Evolutionary conservation across 2,888 invertebrate species (phyloP).

Genomic region (Melolontha melolontha): DNA sequence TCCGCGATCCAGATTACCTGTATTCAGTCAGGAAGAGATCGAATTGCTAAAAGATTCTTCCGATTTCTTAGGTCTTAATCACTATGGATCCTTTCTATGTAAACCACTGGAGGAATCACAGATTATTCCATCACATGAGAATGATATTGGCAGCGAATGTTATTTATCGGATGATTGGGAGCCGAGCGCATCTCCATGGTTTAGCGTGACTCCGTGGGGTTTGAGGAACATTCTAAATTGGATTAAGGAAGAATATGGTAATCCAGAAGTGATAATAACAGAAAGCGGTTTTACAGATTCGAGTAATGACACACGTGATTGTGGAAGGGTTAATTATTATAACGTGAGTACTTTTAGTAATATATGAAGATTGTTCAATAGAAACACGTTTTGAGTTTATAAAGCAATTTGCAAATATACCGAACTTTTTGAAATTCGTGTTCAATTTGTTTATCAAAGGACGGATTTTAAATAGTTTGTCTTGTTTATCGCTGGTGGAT

Average conservation of each 20-base stretch:
- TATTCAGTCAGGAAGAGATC: conserved; percentile 72
- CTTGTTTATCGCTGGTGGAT: too few species aligned
- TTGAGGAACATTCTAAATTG: conserved; percentile 74
- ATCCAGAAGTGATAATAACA: conserved; percentile 70
- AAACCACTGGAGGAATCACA: too few species aligned
- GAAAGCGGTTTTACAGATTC: conserved; percentile 68
- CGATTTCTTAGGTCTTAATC: conserved; percentile 82
- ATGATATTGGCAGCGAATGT: conserved; percentile 2
- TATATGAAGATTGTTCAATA: too few species aligned
- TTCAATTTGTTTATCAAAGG: too few species aligned
- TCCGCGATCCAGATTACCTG: conserved; percentile 71
- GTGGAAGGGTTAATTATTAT: conserved; percentile 61
- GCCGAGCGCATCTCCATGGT: conserved; percentile 13
- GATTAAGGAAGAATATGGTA: conserved; percentile 71
- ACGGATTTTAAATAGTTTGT: too few species aligned
- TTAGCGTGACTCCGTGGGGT: conserved; percentile 72
- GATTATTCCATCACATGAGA: conserved; percentile 65
- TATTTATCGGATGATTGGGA: conserved; percentile 20
- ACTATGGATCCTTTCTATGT: conserved; percentile 69
- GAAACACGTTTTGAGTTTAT: too few species aligned
- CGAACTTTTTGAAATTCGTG: too few species aligned
- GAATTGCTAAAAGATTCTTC: conserved; percentile 70
- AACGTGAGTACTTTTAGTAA: conserved; percentile 21
- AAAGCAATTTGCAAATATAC: too few species aligned
- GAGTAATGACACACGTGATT: conserved; percentile 63